Evolutionary conservation across 2,888 invertebrate genomes (phyloP), one percentile per base, ranked within the genome.

Genomic region (Xiphydria camelus): DNA sequence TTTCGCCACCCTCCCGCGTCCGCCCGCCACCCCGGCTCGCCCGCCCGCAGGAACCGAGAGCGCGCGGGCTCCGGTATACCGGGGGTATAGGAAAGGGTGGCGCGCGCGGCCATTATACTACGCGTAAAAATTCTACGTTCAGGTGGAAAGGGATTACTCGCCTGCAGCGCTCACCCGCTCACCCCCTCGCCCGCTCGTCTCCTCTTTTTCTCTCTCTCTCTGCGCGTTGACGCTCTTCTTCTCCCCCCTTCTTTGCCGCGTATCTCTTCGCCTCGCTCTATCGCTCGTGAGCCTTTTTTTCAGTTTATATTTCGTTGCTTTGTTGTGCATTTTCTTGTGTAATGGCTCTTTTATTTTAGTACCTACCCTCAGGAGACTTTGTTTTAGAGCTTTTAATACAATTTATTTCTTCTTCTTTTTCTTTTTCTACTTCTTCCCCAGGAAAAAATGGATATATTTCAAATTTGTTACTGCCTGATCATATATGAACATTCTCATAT

Each of bases 91-190:
- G 15, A 29, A 29, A 15, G 29, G 18, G 36, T 19, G 22, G 36
- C 18, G n/a, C n/a, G n/a, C 17, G 19, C 25, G 29, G 37, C 43
- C 42, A 38, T 58, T 55, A 55, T 48, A 45, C 50, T 38, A 45
- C 32, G 46, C 36, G 45, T 48, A 54, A 51, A 56, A 49, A 54
- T 47, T 48, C 42, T 49, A 17, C 21, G 33, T 26, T 31, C 49
- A 10, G 15, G 6, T 29, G 29, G 14, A 2, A 29, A 29, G 29
- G 29, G 29, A 29, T 29, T 14, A 29, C 29, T 15, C 29, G 15
- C 29, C 29, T n/a, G n/a, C n/a, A n/a, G n/a, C n/a, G n/a, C n/a
- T n/a, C n/a, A n/a, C n/a, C n/a, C n/a, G n/a, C n/a, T n/a, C n/a
- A n/a, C n/a, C 37, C 32, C 40, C 37, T 40, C 37, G 31, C 41